Conservation (phyloP, 23 tunicate genomes). For the Diplosoma virens region DNA sequence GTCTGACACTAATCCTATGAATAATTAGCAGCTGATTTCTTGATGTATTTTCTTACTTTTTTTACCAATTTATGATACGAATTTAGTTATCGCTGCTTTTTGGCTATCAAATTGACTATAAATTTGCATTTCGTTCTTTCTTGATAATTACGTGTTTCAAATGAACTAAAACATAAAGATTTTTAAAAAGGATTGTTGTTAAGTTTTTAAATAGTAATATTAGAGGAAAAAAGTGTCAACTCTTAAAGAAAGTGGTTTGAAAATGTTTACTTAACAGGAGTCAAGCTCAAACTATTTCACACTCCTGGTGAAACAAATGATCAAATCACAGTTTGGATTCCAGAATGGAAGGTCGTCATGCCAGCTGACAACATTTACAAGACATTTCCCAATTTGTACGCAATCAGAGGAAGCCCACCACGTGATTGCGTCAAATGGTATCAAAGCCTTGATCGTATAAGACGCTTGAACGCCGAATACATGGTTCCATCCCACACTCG, state of each 20-base stretch:
- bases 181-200: background rate
- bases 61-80: no score
- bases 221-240: background rate
- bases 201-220: background rate
- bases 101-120: no score
- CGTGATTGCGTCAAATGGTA: constrained; percentile 51
- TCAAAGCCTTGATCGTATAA: constrained; percentile 44
- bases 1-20: no score
- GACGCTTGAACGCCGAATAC: constrained; percentile 31
- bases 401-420: constrained; percentile 71
- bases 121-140: no score
- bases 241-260: background rate
- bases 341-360: constrained; percentile 49
- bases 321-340: constrained; percentile 75
- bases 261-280: constrained; percentile 41
- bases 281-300: constrained; percentile 54
- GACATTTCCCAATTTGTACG: constrained; percentile 82
- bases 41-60: no score
- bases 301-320: constrained; percentile 96
- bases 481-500: constrained; percentile 71
- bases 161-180: background rate
- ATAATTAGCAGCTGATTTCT: no score
- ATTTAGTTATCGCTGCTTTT: no score
- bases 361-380: constrained; percentile 84
- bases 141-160: no score